phyloP scores from a whole-genome alignment of 2,888 invertebrate genomes.

The Tenthredo notha region DNA sequence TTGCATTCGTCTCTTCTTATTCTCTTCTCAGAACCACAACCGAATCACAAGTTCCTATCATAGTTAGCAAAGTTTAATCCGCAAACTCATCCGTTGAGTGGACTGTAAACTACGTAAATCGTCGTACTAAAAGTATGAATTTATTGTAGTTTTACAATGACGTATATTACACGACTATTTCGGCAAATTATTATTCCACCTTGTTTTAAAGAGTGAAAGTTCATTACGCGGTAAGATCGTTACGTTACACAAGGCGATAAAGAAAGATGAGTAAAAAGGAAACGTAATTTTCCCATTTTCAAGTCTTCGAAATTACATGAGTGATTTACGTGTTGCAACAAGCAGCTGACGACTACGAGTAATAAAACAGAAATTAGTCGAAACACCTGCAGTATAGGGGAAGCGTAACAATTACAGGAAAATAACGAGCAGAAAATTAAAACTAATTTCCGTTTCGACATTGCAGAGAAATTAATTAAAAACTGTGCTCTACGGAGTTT shows the following conservation, averaged over 20 bases:
- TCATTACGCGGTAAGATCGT: background rate
- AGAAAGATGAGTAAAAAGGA: background rate
- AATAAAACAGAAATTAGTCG: conserved; percentile 1
- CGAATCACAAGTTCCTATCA: background rate
- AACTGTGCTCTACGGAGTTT: background rate
- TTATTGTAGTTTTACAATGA: background rate
- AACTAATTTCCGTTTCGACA: conserved; percentile 15
- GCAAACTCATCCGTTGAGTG: background rate
- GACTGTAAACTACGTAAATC: background rate
- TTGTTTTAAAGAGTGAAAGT: background rate
- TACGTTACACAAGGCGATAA: background rate
- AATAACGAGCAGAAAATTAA: conserved; percentile 37
- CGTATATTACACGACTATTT: background rate
- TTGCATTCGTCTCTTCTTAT: background rate
- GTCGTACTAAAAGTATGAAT: background rate
- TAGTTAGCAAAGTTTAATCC: background rate
- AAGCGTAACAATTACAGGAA: conserved; percentile 33
- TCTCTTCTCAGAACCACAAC: background rate
- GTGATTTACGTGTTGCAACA: conserved; percentile 25
- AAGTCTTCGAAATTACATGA: conserved; percentile 40
- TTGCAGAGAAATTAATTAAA: conserved; percentile 33
- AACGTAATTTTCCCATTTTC: conserved; percentile 8
- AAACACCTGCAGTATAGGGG: background rate
- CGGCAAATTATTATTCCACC: background rate
- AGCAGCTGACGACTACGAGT: conserved; percentile 36